Conservation (phyloP, 2,888 invertebrate species). For the Melangyna quadrimaculata region DNA sequence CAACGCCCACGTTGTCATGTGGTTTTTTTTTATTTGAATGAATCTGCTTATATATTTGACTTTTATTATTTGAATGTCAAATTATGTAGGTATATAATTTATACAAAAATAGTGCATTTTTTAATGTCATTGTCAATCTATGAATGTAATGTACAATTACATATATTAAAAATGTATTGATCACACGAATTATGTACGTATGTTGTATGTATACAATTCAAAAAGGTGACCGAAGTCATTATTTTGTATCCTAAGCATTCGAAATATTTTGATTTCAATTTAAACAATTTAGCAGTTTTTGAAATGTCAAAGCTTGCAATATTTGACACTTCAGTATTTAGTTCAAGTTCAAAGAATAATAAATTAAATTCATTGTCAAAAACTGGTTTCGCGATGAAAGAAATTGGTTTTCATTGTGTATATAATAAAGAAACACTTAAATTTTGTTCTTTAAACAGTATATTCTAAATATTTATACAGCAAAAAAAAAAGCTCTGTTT, state of each 20-base stretch:
- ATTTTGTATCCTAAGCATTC: background rate
- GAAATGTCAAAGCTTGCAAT: background rate
- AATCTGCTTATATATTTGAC: background rate
- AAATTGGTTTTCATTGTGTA: too few species aligned
- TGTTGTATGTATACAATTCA: background rate
- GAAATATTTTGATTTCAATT: background rate
- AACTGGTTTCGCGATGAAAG: too few species aligned
- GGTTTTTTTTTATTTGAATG: background rate
- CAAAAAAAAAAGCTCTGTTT: too few species aligned
- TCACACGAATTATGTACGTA: background rate
- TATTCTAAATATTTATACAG: too few species aligned
- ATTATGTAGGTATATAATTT: background rate
- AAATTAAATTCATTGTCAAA: background rate
- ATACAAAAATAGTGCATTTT: background rate
- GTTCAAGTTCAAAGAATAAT: background rate
- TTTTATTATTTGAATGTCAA: constrained; percentile 11
- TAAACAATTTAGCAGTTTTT: background rate
- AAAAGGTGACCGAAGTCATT: background rate
- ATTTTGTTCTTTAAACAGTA: too few species aligned
- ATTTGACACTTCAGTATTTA: background rate
- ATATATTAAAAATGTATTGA: background rate
- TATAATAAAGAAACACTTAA: too few species aligned
- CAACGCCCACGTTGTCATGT: constrained; percentile 27
- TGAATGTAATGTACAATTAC: too few species aligned
- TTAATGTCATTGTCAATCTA: background rate